phyloP scores from a whole-genome alignment of 2,888 invertebrate species.

The Agonum fuliginosum region DNA sequence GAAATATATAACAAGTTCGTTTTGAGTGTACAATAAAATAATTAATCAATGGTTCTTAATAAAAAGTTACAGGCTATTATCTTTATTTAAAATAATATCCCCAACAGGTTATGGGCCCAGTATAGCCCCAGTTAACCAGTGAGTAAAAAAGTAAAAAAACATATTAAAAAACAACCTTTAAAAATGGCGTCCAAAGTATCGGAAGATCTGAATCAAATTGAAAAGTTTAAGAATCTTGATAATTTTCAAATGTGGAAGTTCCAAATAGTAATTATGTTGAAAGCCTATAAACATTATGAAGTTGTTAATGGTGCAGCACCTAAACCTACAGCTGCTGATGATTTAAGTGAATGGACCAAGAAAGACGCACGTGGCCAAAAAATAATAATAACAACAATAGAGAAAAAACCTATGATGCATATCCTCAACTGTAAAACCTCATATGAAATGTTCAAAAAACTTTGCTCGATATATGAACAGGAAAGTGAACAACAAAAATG shows the following conservation, averaged over 20 bases:
- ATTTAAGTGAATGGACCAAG: background rate
- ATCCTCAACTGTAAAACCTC: constrained; percentile 57
- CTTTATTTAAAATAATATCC: too few species aligned
- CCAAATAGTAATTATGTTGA: background rate
- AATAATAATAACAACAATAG: constrained; percentile 8
- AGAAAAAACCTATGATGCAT: constrained; percentile 31
- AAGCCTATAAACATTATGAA: background rate
- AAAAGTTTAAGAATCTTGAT: background rate
- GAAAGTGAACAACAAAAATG: constrained; percentile 61
- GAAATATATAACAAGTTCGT: too few species aligned
- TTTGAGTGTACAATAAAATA: too few species aligned
- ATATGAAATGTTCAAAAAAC: constrained; percentile 56
- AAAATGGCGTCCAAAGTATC: too few species aligned
- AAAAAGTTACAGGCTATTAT: too few species aligned
- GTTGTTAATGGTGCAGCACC: background rate
- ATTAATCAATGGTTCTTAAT: too few species aligned
- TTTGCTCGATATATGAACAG: constrained; percentile 50
- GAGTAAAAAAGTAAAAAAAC: too few species aligned
- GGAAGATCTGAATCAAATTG: background rate
- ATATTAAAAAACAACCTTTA: too few species aligned
- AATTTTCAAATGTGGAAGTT: background rate
- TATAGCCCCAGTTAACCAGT: too few species aligned
- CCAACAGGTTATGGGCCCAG: too few species aligned
- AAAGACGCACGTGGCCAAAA: background rate
- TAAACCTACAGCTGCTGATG: background rate